Evolutionary conservation across 92 coral and sea anemone species (phyloP).

Genomic region (Epizoanthus ramosus): DNA sequence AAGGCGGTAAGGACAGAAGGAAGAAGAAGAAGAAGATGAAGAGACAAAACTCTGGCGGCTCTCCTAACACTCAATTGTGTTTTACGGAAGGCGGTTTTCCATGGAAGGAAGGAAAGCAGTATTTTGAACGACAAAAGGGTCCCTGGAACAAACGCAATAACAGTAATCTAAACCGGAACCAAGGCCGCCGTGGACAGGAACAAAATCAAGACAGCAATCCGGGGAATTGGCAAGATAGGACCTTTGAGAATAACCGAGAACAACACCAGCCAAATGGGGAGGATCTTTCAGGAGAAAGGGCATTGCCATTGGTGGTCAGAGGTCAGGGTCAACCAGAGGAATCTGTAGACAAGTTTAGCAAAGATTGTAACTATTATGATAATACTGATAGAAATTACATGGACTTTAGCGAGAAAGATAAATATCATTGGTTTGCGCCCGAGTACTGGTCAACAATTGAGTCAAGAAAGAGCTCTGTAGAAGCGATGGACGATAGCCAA

Average conservation of each 20-base stretch:
- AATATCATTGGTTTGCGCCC: neutral
- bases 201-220: neutral
- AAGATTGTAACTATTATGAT: slow-evolving; percentile 22
- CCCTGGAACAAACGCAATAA: neutral
- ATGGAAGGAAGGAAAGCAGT: slow-evolving; percentile 6
- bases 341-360: neutral
- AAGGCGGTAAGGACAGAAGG: neutral
- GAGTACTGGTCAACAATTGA: neutral
- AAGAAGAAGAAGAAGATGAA: neutral
- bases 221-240: neutral
- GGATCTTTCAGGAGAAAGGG: neutral
- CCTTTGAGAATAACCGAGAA: neutral
- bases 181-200: neutral
- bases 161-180: neutral
- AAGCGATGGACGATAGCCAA: neutral
- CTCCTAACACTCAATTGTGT: neutral
- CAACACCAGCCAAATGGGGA: neutral
- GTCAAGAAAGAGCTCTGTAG: neutral
- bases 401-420: neutral
- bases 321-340: neutral
- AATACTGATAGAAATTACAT: slow-evolving; percentile 1
- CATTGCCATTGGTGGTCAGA: neutral
- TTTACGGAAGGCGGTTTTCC: slow-evolving; percentile 5
- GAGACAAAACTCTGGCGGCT: neutral
- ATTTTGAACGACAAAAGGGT: neutral